These are phyloP conservation scores for Liopterus haemorrhoidalis DNA, from an alignment of 2,888 invertebrate genomes.

Conservation along the genomic window DNA sequence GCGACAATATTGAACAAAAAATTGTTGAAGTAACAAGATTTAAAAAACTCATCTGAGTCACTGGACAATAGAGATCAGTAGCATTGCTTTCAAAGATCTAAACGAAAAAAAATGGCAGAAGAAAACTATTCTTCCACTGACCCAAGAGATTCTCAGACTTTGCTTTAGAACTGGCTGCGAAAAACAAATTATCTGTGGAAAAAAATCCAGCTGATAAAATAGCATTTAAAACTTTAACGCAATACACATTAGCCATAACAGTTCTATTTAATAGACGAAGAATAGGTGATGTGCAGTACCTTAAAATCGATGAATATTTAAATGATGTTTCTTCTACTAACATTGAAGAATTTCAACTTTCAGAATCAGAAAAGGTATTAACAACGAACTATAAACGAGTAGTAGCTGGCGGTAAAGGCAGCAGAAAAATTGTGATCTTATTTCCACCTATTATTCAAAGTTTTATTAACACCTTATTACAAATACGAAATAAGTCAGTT, in stretches of 20 bases:
- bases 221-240: neutral
- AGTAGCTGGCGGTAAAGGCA: conserved; percentile 24
- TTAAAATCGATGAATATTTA: conserved; percentile 13
- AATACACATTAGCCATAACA: neutral
- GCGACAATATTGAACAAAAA: conserved; percentile 6
- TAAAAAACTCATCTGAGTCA: conserved; percentile 16
- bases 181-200: too few relatives aligned
- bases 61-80: conserved; percentile 22
- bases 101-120: conserved; percentile 9
- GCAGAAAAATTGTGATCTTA: conserved; percentile 18
- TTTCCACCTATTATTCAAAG: conserved; percentile 16
- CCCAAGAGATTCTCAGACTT: conserved; percentile 1
- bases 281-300: conserved; percentile 6
- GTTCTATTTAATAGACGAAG: conserved; percentile 6
- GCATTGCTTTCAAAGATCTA: conserved; percentile 17
- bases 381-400: conserved; percentile 16
- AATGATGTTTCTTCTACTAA: conserved; percentile 8
- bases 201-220: neutral
- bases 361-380: conserved; percentile 19
- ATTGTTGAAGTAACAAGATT: conserved; percentile 14
- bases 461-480: conserved; percentile 16
- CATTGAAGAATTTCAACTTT: conserved; percentile 15
- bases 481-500: conserved; percentile 14
- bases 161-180: neutral
- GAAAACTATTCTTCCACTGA: neutral